Conservation (phyloP, 92 coral and sea anemone genomes). For the Epizoanthus scotinus region DNA sequence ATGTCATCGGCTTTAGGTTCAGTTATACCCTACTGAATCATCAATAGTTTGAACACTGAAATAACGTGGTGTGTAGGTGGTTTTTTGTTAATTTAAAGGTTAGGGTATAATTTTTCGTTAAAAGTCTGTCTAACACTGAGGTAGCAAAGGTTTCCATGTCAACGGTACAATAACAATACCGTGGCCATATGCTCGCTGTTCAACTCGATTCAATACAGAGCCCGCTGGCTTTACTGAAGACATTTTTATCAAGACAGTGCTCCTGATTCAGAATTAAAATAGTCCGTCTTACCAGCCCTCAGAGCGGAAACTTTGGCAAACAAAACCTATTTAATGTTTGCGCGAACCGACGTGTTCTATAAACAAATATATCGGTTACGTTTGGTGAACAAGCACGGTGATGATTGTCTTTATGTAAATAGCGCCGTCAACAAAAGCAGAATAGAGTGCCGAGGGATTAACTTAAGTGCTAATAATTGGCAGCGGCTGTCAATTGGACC, state of each 20-base stretch:
- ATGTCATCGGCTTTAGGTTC: no score
- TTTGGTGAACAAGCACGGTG: neutral
- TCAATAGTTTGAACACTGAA: no score
- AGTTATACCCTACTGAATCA: no score
- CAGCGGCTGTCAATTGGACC: neutral
- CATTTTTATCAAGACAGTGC: neutral
- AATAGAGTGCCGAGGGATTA: slow-evolving; percentile 28
- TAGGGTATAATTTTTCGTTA: no score
- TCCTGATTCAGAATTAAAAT: neutral
- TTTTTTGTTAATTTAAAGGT: no score
- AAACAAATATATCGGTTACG: slow-evolving; percentile 30
- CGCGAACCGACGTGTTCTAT: neutral
- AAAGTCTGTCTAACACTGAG: slow-evolving; percentile 2
- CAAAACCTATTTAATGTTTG: neutral
- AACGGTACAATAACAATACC: neutral
- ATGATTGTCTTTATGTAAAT: slow-evolving; percentile 27
- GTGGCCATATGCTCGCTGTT: neutral
- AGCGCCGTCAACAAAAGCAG: neutral
- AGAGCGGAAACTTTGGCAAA: neutral
- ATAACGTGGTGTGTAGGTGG: no score
- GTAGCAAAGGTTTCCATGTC: slow-evolving; percentile 25
- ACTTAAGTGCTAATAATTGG: slow-evolving; percentile 13
- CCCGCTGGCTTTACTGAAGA: no score
- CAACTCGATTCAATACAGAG: no score
- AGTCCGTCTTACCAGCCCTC: neutral